Evolutionary conservation across 2,113 vertebrate species (phyloP).

Genomic region (Dascyllus trimaculatus): DNA sequence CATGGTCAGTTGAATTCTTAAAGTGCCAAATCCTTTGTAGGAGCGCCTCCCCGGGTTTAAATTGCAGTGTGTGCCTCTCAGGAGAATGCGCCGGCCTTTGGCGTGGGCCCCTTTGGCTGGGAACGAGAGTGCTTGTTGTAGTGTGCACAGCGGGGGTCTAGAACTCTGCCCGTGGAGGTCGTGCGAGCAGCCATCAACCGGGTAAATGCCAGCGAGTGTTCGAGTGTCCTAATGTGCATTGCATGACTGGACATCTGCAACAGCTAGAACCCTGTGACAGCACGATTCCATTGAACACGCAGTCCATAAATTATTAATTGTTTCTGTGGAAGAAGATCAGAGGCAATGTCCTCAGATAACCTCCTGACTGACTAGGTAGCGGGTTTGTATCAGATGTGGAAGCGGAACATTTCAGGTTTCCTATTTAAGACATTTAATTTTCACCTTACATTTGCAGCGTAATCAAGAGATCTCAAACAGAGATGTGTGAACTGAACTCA

Average conservation of each 20-base stretch:
- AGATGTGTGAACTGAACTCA: constrained; percentile 9
- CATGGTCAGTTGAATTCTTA: constrained; percentile 64
- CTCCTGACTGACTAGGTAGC: not conserved
- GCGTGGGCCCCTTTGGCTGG: constrained; percentile 44
- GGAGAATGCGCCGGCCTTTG: constrained; percentile 42
- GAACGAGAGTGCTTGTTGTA: constrained; percentile 60
- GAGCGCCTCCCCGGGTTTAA: constrained; percentile 46
- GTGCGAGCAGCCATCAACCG: constrained; percentile 20
- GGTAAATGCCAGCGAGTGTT: constrained; percentile 50
- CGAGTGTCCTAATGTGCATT: constrained; percentile 34
- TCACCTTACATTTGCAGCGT: constrained; percentile 6
- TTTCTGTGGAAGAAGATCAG: constrained; percentile 11
- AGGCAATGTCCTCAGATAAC: constrained; percentile 25
- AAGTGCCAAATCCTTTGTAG: constrained; percentile 59
- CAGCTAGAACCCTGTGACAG: constrained; percentile 48
- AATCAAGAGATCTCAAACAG: not conserved
- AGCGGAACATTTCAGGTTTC: not conserved
- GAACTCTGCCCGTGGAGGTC: constrained; percentile 45
- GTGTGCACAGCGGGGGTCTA: constrained; percentile 55
- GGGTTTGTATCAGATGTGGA: not conserved
- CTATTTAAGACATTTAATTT: constrained; percentile 1
- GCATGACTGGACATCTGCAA: constrained; percentile 49
- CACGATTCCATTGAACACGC: constrained; percentile 30
- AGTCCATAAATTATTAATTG: constrained; percentile 50
- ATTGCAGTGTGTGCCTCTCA: constrained; percentile 52